Conservation (phyloP, 1,140 invertebrate species). For the Brachionus plicatilis region DNA sequence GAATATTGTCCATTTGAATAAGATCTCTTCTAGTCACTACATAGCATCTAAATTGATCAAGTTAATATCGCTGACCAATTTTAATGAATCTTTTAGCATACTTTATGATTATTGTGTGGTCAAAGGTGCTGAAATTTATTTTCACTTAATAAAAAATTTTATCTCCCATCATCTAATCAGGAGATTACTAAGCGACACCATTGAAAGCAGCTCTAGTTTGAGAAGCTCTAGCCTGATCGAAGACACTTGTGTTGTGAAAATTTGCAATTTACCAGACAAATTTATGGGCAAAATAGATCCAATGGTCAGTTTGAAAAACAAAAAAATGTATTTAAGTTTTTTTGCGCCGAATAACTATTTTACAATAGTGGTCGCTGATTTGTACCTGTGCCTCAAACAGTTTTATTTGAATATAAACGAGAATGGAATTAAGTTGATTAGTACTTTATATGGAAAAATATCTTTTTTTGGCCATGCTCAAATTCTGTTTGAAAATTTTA, state of each 20-base stretch:
- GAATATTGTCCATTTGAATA: not conserved
- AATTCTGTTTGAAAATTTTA: not conserved
- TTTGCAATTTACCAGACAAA: constrained; percentile 13
- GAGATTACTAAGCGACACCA: not conserved
- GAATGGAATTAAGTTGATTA: not conserved
- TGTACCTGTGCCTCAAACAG: not conserved
- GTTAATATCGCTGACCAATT: not conserved
- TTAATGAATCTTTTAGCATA: not conserved
- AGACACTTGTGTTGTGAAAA: not conserved
- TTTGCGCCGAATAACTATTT: not conserved
- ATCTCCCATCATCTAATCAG: not conserved
- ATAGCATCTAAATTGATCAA: not conserved
- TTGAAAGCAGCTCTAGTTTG: not conserved
- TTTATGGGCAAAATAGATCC: not conserved
- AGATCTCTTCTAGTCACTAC: not conserved
- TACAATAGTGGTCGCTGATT: not conserved
- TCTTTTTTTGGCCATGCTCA: not conserved
- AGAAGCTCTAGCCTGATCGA: not conserved
- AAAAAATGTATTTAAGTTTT: not conserved
- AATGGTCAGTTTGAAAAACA: not conserved
- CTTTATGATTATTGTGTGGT: not conserved
- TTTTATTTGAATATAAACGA: not conserved
- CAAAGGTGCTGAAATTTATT: not conserved
- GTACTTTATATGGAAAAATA: not conserved
- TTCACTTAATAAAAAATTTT: not conserved